phyloP scores from a whole-genome alignment of 2,797 vertebrate genomes.

The Lateolabrax maculatus region DNA sequence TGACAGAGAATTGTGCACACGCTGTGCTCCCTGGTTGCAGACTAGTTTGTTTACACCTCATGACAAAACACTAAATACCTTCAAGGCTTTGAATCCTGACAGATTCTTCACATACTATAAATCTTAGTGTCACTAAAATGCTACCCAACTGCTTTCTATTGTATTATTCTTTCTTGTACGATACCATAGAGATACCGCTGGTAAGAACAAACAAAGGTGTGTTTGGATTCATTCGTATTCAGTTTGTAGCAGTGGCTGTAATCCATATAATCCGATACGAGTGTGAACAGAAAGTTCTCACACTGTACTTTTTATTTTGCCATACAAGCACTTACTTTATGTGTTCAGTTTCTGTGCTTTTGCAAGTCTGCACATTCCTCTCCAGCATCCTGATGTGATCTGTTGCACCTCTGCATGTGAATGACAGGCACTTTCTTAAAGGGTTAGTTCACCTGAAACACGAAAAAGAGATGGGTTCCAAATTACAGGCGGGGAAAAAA shows the following conservation, averaged over 20 bases:
- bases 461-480: background rate
- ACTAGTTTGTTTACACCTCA: background rate
- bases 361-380: constrained; percentile 24
- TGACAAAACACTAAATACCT: background rate
- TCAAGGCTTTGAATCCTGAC: fast-evolving
- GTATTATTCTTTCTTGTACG: background rate
- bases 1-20: too few species aligned
- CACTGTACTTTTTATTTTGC: background rate
- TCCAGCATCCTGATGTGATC: background rate
- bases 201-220: constrained; percentile 27
- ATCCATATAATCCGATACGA: background rate
- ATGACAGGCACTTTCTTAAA: background rate
- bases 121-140: background rate
- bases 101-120: background rate
- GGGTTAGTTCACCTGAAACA: background rate
- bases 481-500: background rate
- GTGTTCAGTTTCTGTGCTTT: background rate
- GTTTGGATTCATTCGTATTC: background rate
- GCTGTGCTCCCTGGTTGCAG: too few species aligned
- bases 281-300: constrained; percentile 38
- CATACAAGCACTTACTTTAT: background rate
- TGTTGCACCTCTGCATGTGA: constrained; percentile 14
- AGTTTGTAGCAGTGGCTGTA: background rate
- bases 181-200: background rate
- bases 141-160: constrained; percentile 21